phyloP scores from a whole-genome alignment of 2,888 invertebrate genomes.

The Diogma glabrata region DNA sequence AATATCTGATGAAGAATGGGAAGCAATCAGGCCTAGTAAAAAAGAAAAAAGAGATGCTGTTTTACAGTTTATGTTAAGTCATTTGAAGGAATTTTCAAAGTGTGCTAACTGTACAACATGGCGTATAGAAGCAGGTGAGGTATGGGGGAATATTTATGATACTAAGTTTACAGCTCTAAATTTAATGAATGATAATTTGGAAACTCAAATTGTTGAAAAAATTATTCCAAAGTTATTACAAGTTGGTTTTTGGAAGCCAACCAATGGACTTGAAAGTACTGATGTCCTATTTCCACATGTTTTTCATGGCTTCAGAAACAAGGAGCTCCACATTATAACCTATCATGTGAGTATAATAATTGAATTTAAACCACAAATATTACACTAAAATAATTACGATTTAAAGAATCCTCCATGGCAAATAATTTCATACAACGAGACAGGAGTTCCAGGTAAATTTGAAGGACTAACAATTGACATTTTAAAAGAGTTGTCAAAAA shows the following conservation, averaged over 20 bases:
- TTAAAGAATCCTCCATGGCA: conserved; percentile 83
- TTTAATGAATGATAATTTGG: neutral
- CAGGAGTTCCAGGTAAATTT: neutral
- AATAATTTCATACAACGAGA: conserved; percentile 47
- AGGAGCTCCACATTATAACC: conserved; percentile 58
- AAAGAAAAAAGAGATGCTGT: conserved; percentile 51
- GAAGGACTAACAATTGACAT: conserved; percentile 66
- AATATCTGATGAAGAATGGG: conserved; percentile 79
- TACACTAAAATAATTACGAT: conserved; percentile 5
- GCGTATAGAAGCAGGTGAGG: conserved; percentile 43
- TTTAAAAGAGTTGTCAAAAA: conserved; percentile 58
- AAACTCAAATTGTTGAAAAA: neutral
- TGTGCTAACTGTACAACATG: conserved; percentile 47
- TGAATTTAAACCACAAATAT: neutral
- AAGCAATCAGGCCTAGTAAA: conserved; percentile 61
- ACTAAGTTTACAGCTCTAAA: neutral
- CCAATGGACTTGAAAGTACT: conserved; percentile 50
- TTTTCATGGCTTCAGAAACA: conserved; percentile 64
- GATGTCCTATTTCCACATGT: conserved; percentile 72
- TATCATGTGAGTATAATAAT: conserved; percentile 52
- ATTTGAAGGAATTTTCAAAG: conserved; percentile 26
- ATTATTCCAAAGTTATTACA: conserved; percentile 30
- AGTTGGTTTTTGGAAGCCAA: conserved; percentile 65
- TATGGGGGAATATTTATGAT: conserved; percentile 38
- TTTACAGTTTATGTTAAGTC: conserved; percentile 51